Conservation (phyloP, 2,113 vertebrate genomes). For the Corvus cornix region DNA sequence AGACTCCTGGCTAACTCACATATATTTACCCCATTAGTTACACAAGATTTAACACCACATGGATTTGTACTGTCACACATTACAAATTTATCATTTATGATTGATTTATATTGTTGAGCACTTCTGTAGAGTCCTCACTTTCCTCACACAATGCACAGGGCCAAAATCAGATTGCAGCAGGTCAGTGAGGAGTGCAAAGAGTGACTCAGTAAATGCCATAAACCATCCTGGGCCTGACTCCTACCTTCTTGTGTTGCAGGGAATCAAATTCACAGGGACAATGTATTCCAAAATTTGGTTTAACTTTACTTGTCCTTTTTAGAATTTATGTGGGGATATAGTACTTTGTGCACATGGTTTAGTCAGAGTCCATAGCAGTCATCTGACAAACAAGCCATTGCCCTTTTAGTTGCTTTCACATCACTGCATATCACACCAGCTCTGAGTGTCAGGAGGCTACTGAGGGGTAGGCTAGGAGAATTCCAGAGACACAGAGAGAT, state of each 20-base stretch:
- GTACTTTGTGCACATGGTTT: background rate
- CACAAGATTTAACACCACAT: background rate
- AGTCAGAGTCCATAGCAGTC: background rate
- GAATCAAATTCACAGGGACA: background rate
- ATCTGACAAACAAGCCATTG: background rate
- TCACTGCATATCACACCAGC: background rate
- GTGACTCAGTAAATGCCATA: background rate
- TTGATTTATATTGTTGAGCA: background rate
- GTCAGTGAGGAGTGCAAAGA: fast-evolving
- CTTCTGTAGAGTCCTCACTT: background rate
- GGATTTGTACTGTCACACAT: background rate
- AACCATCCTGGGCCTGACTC: background rate
- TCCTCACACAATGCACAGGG: background rate
- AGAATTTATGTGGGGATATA: background rate
- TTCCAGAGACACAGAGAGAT: background rate
- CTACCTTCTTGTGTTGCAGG: background rate
- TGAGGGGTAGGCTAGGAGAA: background rate
- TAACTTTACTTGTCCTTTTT: background rate
- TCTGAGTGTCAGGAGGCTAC: background rate
- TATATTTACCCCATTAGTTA: background rate
- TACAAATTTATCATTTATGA: background rate
- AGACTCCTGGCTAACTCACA: background rate
- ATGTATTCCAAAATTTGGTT: background rate
- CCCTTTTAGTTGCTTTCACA: background rate
- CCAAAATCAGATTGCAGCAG: background rate